Percentiles rank a stretch among this genome's conserved stretches.
Evolutionary conservation across 2,888 invertebrate genomes (phyloP).

Genomic region (Tuta absoluta): DNA sequence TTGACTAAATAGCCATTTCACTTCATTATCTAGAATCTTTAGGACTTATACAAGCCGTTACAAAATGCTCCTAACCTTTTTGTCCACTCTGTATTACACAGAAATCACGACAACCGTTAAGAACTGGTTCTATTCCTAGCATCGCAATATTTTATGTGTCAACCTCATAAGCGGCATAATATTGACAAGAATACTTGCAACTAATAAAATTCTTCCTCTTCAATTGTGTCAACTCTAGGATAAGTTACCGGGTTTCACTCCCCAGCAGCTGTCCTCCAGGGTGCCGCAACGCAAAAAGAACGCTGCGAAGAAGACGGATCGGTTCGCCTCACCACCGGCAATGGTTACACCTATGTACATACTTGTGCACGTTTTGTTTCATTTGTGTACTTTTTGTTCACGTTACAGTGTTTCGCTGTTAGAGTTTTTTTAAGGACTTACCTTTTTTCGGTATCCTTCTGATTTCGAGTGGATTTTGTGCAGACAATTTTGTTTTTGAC

Average conservation of each 20-base stretch:
- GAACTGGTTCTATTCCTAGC: too few relatives aligned
- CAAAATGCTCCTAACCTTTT: too few relatives aligned
- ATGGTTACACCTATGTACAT: constrained; percentile 39
- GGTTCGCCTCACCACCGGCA: constrained; percentile 45
- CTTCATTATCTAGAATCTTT: too few relatives aligned
- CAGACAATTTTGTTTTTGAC: background rate
- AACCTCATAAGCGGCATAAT: too few relatives aligned
- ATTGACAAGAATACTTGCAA: too few relatives aligned
- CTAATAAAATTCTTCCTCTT: too few relatives aligned
- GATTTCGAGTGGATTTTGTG: background rate
- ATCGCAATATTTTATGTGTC: too few relatives aligned
- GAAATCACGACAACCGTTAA: too few relatives aligned
- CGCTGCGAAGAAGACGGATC: constrained; percentile 53
- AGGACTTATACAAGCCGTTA: too few relatives aligned
- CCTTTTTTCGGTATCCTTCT: background rate
- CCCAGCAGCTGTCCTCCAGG: constrained; percentile 31
- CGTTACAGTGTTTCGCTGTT: background rate
- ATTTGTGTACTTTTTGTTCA: constrained; percentile 25
- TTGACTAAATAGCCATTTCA: too few relatives aligned
- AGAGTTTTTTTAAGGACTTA: background rate
- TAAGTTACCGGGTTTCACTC: constrained; percentile 16
- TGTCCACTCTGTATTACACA: too few relatives aligned
- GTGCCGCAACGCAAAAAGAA: constrained; percentile 49
- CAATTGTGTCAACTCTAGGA: background rate
- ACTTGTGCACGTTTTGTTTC: constrained; percentile 35